Percentiles rank a stretch among this genome's conserved stretches.
These are phyloP conservation scores for Dipodomys stephensi DNA, from an alignment of 2,113 vertebrate genomes.

Conservation along the genomic window DNA sequence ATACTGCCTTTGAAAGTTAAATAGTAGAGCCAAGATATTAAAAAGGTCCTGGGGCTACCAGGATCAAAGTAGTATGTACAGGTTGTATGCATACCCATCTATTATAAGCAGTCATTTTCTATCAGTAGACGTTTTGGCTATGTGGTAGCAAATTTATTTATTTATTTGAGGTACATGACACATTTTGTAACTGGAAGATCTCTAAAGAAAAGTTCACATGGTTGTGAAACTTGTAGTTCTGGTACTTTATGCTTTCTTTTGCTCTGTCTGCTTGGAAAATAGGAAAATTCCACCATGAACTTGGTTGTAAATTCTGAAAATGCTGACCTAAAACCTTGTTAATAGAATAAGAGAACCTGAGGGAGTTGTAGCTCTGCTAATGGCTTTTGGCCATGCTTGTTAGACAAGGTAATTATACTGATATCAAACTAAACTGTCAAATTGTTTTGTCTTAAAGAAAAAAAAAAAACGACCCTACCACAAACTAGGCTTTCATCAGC, in stretches of 20 bases:
- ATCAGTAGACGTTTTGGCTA: not conserved
- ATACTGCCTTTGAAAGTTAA: constrained; percentile 75
- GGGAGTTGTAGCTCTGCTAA: constrained; percentile 41
- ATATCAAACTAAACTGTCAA: not conserved
- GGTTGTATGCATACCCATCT: not conserved
- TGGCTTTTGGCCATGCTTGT: constrained; percentile 5
- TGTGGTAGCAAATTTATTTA: not conserved
- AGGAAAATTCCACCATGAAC: constrained; percentile 49
- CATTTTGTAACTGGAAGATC: constrained; percentile 32
- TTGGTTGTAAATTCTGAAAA: constrained; percentile 30
- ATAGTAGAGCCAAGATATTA: constrained; percentile 43
- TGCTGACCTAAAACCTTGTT: constrained; percentile 51
- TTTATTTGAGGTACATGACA: not conserved
- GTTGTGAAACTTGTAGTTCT: not conserved
- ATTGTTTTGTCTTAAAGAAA: not conserved
- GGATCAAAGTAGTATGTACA: constrained; percentile 57
- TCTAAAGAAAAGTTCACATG: constrained; percentile 44
- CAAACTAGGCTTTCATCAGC: constrained; percentile 55
- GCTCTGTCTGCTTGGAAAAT: constrained; percentile 13
- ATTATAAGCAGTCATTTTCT: constrained; percentile 1
- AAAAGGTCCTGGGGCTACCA: constrained; percentile 56
- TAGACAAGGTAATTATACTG: constrained; percentile 38
- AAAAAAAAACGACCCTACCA: constrained; percentile 3
- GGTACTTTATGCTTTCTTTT: constrained; percentile 44
- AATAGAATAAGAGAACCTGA: not conserved